Conservation (phyloP, 2,888 invertebrate genomes). For the Drosophila villosipedis region DNA sequence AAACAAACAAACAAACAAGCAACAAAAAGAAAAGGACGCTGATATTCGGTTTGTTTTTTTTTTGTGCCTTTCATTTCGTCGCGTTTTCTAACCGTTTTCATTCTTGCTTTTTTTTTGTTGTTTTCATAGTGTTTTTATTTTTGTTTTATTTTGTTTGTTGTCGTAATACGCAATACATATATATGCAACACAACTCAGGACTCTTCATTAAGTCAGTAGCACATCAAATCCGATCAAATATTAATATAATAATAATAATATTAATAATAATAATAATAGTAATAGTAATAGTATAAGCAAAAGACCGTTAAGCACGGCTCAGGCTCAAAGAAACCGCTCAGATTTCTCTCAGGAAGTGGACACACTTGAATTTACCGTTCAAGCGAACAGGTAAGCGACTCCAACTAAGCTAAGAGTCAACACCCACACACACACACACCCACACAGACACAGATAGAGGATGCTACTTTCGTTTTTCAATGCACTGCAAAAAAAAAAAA, state of each 20-base stretch:
- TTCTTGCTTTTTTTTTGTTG: constrained; percentile 8
- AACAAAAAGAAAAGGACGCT: constrained; percentile 2
- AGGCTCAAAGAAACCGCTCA: not conserved
- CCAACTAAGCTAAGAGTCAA: constrained; percentile 14
- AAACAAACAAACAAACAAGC: not conserved
- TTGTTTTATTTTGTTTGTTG: constrained; percentile 7
- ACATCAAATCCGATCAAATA: not conserved
- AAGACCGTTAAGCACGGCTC: constrained; percentile 18
- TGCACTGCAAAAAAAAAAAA: not conserved
- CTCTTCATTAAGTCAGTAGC: not conserved
- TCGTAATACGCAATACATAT: not conserved
- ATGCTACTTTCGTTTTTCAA: not conserved
- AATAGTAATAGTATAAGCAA: constrained; percentile 3
- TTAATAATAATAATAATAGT: constrained; percentile 6
- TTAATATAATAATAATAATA: not conserved
- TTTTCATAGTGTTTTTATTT: constrained; percentile 28
- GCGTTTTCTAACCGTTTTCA: not conserved
- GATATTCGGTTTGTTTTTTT: not conserved
- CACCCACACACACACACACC: not conserved
- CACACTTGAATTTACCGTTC: constrained; percentile 17
- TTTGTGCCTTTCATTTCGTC: constrained; percentile 9
- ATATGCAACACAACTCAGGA: not conserved
- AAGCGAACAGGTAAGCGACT: constrained; percentile 43
- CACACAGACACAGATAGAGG: not conserved
- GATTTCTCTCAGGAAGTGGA: constrained; percentile 25